These are phyloP conservation scores for Isoperla grammatica DNA, from an alignment of 2,888 invertebrate genomes.

Conservation along the genomic window DNA sequence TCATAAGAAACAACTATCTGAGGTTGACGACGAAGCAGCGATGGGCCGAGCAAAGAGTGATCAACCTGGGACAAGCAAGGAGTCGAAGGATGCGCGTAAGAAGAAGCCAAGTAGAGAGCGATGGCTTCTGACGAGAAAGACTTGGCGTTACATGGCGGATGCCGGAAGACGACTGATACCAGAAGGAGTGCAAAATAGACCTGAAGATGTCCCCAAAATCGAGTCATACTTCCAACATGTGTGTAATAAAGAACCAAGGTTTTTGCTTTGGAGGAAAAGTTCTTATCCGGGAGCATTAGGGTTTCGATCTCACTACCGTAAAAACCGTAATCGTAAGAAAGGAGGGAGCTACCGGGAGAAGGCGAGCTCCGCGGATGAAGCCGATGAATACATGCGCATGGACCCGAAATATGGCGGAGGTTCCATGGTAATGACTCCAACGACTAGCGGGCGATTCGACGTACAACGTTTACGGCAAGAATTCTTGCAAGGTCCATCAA, in stretches of 20 bases:
- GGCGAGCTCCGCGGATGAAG: slow-evolving; percentile 61
- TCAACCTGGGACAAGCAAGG: slow-evolving; percentile 41
- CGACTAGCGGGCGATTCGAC: slow-evolving; percentile 60
- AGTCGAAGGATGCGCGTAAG: slow-evolving; percentile 41
- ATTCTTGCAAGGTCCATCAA: slow-evolving; percentile 52
- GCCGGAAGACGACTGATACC: slow-evolving; percentile 80
- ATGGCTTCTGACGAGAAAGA: slow-evolving; percentile 83
- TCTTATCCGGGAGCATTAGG: slow-evolving; percentile 71
- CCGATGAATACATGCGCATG: slow-evolving; percentile 43
- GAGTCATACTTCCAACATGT: slow-evolving; percentile 81
- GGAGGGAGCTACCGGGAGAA: slow-evolving; percentile 63
- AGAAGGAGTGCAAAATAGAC: slow-evolving; percentile 66
- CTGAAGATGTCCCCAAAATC: slow-evolving; percentile 72
- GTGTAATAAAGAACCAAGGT: slow-evolving; percentile 70
- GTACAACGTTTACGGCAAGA: slow-evolving; percentile 62
- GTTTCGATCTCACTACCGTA: slow-evolving; percentile 50
- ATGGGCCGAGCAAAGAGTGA: slow-evolving; percentile 52
- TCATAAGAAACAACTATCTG: background rate
- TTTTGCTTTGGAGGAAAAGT: slow-evolving; percentile 75
- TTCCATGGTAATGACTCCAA: slow-evolving; percentile 39
- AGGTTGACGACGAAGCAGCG: background rate
- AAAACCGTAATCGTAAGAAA: slow-evolving; percentile 46
- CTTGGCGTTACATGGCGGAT: slow-evolving; percentile 91
- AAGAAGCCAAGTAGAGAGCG: slow-evolving; percentile 63
- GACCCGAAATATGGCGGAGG: background rate